Evolutionary conservation across 2,888 invertebrate genomes (phyloP).

Genomic region (Ypsolopha scabrella): DNA sequence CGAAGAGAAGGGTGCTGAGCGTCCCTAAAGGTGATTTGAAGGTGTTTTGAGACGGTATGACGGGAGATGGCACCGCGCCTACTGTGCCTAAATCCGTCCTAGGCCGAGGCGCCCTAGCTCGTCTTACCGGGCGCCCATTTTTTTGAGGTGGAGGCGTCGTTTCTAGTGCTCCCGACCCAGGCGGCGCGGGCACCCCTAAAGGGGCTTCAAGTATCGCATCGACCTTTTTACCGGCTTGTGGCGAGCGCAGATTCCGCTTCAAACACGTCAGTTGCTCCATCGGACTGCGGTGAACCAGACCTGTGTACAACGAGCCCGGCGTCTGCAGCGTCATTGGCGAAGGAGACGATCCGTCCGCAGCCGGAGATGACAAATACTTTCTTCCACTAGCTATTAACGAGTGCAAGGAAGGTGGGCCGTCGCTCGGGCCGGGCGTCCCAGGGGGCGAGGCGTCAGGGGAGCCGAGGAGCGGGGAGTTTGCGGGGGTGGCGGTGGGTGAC

Average conservation of each 20-base stretch:
- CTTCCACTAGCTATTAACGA: slow-evolving; percentile 64
- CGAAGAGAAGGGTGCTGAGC: slow-evolving; percentile 83
- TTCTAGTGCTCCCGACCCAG: slow-evolving; percentile 71
- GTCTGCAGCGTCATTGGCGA: slow-evolving; percentile 73
- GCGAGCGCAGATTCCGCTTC: slow-evolving; percentile 62
- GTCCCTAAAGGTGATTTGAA: slow-evolving; percentile 74
- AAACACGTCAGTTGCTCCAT: slow-evolving; percentile 85
- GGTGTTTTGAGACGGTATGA: slow-evolving; percentile 24
- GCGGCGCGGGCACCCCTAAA: slow-evolving; percentile 72
- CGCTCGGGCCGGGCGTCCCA: slow-evolving; percentile 75
- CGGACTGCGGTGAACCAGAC: slow-evolving; percentile 77
- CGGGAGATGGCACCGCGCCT: slow-evolving; percentile 27
- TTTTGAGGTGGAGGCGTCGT: slow-evolving; percentile 30
- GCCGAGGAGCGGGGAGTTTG: slow-evolving; percentile 83
- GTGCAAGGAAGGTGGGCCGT: slow-evolving; percentile 60
- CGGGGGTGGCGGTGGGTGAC: slow-evolving; percentile 88
- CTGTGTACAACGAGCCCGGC: slow-evolving; percentile 71
- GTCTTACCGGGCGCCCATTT: slow-evolving; percentile 29
- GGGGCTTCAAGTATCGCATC: slow-evolving; percentile 21
- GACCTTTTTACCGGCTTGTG: slow-evolving; percentile 25
- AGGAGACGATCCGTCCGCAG: slow-evolving; percentile 68
- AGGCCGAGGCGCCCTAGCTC: slow-evolving; percentile 49
- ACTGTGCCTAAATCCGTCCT: slow-evolving; percentile 56
- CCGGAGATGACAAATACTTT: slow-evolving; percentile 69
- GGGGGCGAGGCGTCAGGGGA: slow-evolving; percentile 68